Evolutionary conservation across 2,797 vertebrate genomes (phyloP).

Genomic region (Anabas testudineus): DNA sequence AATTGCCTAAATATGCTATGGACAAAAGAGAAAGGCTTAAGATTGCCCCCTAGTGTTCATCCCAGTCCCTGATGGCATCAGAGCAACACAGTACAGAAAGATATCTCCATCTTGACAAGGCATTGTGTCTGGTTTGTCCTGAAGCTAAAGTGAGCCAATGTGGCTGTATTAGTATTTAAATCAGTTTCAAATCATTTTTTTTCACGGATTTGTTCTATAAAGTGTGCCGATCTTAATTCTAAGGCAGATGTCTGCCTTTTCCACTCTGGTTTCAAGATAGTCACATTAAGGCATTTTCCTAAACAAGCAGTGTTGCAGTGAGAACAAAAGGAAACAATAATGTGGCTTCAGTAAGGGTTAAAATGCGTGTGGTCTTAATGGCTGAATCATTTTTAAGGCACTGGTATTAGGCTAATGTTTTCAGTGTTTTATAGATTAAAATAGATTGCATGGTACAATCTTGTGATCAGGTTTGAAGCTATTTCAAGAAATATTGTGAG

Average conservation of each 20-base stretch:
- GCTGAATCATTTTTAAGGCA: neutral
- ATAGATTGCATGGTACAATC: neutral
- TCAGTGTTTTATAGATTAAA: neutral
- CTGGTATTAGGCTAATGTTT: neutral
- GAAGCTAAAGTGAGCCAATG: neutral
- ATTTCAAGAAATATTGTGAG: neutral
- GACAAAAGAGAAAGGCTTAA: conserved; percentile 76
- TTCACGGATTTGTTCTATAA: neutral
- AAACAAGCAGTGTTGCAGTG: neutral
- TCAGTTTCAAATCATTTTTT: neutral
- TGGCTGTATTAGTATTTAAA: neutral
- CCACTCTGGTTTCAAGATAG: neutral
- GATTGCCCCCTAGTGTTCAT: conserved; percentile 86
- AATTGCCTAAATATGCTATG: conserved; percentile 52
- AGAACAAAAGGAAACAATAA: neutral
- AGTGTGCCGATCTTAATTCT: neutral
- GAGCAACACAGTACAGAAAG: conserved; percentile 50
- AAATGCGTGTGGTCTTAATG: neutral
- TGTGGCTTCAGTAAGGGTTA: neutral
- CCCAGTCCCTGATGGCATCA: conserved; percentile 52
- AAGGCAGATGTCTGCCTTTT: neutral
- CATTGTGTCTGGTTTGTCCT: neutral
- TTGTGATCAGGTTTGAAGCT: neutral
- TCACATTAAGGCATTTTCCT: neutral
- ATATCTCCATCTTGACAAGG: conserved; percentile 12